phyloP scores from a whole-genome alignment of 2,113 vertebrate species.

The Chaetops frenatus region DNA sequence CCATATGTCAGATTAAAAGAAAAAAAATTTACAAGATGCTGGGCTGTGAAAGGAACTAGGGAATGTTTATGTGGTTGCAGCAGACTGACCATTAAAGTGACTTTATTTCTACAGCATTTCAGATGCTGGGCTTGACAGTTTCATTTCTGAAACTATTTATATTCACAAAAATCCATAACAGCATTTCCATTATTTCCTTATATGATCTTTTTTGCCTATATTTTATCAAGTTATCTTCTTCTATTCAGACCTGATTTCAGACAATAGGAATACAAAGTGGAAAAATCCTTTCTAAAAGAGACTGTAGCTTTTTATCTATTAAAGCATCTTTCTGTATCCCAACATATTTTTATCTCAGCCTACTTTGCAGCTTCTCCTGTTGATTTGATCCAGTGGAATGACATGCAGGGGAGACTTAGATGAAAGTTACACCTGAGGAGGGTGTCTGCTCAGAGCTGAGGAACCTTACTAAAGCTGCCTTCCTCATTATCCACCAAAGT shows the following conservation, averaged over 20 bases:
- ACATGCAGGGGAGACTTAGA: neutral
- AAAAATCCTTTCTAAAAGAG: constrained; percentile 33
- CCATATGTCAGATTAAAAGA: neutral
- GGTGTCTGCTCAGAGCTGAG: neutral
- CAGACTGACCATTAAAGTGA: constrained; percentile 52
- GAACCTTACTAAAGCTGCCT: neutral
- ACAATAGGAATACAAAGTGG: constrained; percentile 61
- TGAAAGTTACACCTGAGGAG: neutral
- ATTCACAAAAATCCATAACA: constrained; percentile 63
- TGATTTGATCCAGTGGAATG: neutral
- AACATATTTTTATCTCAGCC: neutral
- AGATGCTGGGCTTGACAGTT: constrained; percentile 56
- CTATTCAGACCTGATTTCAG: constrained; percentile 51
- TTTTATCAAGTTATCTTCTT: constrained; percentile 47
- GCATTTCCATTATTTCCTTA: constrained; percentile 66
- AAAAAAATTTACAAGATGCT: neutral
- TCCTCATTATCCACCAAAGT: neutral
- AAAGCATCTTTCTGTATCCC: neutral
- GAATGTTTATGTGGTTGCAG: constrained; percentile 6
- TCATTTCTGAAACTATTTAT: constrained; percentile 72
- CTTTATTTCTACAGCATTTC: constrained; percentile 54
- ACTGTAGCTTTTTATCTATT: neutral
- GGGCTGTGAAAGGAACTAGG: neutral
- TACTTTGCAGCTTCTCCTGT: neutral
- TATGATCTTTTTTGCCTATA: neutral